Base-by-base conservation (phyloP, 2,113 vertebrate genomes). In the Loxodonta africana region DNA sequence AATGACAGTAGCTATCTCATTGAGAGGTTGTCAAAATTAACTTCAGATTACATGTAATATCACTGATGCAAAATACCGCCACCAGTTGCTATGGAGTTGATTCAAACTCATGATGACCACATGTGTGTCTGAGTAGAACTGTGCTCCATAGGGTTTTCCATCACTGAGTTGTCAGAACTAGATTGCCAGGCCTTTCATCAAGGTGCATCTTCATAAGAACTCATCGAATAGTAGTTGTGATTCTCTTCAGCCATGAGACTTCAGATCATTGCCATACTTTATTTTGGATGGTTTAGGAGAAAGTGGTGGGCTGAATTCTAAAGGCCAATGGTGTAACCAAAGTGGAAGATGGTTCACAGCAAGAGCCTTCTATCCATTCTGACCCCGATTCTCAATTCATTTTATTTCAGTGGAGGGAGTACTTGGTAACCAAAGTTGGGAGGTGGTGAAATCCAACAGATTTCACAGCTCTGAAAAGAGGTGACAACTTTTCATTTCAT, bases 391-490 rank as follows among this genome's bases (percentile, higher is more conserved):
- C 53, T 88, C 77, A 92, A 37, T 44, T 21, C 44, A 74, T 23
- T 74, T 74, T 26, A 44, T 26, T 11, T 9, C 11, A 44, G 30
- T 44, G 11, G n/a, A 21, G 15, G 9, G 6, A 76, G 9, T 76
- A 44, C 37, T 44, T 25, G 26, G 41, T 76, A 44, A 76, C 1
- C 7, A 33, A 88, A 83, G 63, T 25, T 9, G 37, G 37, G 17
- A 53, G 73, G 23, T 37, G 28, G 33, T 21, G 12, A 95, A 89
- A 60, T 71, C 23, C 21, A 74, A 25, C 33, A 14, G 1, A 37
- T 41, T 96, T 93, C 30, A 44, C 8, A 41, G 37, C 87, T 95
- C 8, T 18, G 37, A 85, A 84, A 46, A 94, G 2, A 92, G 57
- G 12, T 48, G 20, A 48, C 69, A 18, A 23, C 4, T 76, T 81